phyloP scores from a whole-genome alignment of 2,797 vertebrate species.

The Epinephelus coioides region DNA sequence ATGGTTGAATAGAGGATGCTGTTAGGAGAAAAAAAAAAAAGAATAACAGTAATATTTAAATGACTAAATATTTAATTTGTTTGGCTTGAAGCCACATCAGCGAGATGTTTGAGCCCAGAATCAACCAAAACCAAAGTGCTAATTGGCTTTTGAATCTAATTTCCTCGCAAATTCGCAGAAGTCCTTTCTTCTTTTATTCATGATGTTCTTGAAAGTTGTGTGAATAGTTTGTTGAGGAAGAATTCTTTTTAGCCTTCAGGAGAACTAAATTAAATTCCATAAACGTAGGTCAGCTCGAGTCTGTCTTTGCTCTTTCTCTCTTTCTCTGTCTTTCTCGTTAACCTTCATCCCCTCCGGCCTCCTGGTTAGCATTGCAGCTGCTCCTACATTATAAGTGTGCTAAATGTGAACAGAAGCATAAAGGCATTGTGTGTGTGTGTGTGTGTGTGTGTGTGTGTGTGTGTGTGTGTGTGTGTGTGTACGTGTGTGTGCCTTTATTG shows the following conservation, averaged over 20 bases:
- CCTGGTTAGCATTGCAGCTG: conserved; percentile 81
- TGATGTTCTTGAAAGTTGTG: conserved; percentile 57
- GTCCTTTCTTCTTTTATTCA: conserved; percentile 44
- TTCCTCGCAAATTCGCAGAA: conserved; percentile 41
- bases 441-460: conserved; percentile 28
- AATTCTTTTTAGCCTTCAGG: conserved; percentile 50
- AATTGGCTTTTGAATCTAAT: conserved; percentile 43
- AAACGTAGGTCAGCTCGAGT: conserved; percentile 43
- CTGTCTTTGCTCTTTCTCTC: conserved; percentile 46
- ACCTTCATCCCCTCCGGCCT: conserved; percentile 79
- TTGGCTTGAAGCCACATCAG: conserved; percentile 23
- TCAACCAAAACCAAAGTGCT: conserved; percentile 36
- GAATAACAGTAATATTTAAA: conserved; percentile 9
- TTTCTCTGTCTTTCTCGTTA: conserved; percentile 65
- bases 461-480: conserved; percentile 15
- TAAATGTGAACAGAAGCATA: conserved; percentile 86
- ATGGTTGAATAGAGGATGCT: background rate
- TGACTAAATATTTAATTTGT: conserved; percentile 50
- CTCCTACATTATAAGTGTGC: conserved; percentile 79
- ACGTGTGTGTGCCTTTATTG: conserved; percentile 27
- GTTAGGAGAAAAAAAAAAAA: background rate
- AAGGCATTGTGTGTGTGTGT: conserved; percentile 63
- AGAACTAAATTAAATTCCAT: conserved; percentile 60
- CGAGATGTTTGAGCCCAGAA: conserved; percentile 34
- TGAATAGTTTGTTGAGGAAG: conserved; percentile 52